A percentile compares a stretch with the other conserved stretches of the same genome.
Conservation (phyloP, 1,140 invertebrate genomes). For the Trichogramma pretiosum region DNA sequence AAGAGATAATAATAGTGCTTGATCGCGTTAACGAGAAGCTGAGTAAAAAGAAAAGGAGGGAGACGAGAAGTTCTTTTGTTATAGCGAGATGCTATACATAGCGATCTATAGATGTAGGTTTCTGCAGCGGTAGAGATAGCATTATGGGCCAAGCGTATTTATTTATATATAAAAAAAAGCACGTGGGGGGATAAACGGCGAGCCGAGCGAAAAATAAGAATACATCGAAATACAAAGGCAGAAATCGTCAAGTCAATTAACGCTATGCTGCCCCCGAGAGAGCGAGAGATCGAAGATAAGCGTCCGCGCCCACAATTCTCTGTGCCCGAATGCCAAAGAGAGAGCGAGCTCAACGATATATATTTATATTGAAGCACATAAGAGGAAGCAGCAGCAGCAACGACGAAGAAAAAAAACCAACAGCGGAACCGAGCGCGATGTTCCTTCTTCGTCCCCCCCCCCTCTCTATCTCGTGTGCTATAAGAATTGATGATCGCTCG, state of each 20-base stretch:
- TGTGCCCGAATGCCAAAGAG: not conserved
- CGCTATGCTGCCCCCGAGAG: too few species aligned
- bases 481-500: slow-evolving; percentile 14
- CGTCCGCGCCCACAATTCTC: too few species aligned
- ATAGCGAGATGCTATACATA: too few species aligned
- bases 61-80: not conserved
- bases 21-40: not conserved
- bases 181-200: not conserved
- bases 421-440: not conserved
- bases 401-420: not conserved
- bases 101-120: too few species aligned
- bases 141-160: too few species aligned
- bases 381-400: not conserved
- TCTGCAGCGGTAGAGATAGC: too few species aligned
- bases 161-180: too few species aligned
- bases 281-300: not conserved
- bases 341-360: not conserved
- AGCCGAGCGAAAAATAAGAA: not conserved
- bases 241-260: slow-evolving; percentile 18
- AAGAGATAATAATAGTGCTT: not conserved
- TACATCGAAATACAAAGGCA: slow-evolving; percentile 17
- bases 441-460: too few species aligned
- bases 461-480: too few species aligned
- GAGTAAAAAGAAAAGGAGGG: not conserved
- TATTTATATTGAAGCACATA: too few species aligned